Base-by-base conservation (phyloP, 2,113 vertebrate genomes). In the Acinonyx jubatus region DNA sequence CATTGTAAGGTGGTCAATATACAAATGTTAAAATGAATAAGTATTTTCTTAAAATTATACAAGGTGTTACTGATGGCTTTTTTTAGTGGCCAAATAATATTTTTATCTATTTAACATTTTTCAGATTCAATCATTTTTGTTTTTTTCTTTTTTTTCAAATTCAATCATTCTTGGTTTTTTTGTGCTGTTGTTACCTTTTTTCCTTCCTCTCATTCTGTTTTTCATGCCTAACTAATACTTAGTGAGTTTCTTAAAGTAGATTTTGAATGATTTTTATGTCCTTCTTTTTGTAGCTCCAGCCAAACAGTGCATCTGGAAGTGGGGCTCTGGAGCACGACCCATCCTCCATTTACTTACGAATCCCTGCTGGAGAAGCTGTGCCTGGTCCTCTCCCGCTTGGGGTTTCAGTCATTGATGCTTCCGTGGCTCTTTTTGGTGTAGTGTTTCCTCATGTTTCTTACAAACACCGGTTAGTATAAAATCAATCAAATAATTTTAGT, bases 381-480 rank as follows among this genome's bases (percentile, higher is more conserved):
- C 99, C 99, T 0, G 99, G 99, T 7, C 99, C 99, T 3, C 99
- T 99, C 9, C 99, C 99, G 18, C 98, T 99, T 80, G 99, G 99
- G 7, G 99, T 99, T 87, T 99, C 99, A 0, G 99, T 99, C 94
- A 99, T 99, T 0, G 99, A 99, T 50, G 99, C 99, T 2, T 99
- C 99, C 0, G 99, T 99, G 93, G 99, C 99, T 96, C 99, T 99
- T 85, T 99, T 99, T 91, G 99, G 99, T 48, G 99, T 99, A 48
- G 99, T 99, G 89, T 99, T 99, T 97, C 99, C 99, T 81, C 99
- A 99, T 36, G 99, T 99, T 86, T 99, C 99, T 91, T 99, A 99
- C 95, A 99, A 99, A 98, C 99, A 99, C 97, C 99, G 99, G 99
- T 99, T 89, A 98, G 98, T 99, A 97, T 97, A 84, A 91, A 66